Evolutionary conservation across 2,888 invertebrate genomes (phyloP).

Genomic region (Ashinkailepas kermadecensis): DNA sequence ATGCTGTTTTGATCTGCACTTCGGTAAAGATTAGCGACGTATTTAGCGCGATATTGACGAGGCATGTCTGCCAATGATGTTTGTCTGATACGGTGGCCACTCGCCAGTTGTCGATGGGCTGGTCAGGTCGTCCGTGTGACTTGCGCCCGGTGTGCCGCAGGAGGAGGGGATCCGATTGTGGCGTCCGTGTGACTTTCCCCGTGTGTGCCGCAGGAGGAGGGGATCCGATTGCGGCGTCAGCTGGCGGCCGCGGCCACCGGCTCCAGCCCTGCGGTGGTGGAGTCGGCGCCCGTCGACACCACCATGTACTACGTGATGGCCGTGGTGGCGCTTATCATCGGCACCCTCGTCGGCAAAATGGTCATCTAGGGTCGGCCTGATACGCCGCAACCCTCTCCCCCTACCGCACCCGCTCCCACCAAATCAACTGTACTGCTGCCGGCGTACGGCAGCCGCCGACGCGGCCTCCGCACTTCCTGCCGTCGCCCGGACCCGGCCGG

Average conservation of each 20-base stretch:
- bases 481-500: no score
- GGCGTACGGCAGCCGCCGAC: no score
- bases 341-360: conserved; percentile 29
- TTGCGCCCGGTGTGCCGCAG: not conserved
- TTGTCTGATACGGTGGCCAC: no score
- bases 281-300: not conserved
- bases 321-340: conserved; percentile 30
- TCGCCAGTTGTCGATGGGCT: no score
- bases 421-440: no score
- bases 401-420: not conserved
- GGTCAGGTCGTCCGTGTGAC: no score
- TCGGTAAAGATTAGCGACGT: no score
- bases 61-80: no score
- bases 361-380: conserved; percentile 11
- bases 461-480: no score
- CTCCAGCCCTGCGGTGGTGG: not conserved
- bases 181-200: no score
- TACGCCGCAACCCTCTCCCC: not conserved
- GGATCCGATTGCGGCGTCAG: conserved; percentile 10
- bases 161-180: conserved; percentile 19
- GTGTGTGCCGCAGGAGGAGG: conserved; percentile 8
- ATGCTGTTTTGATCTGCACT: no score
- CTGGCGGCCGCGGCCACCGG: not conserved
- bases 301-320: conserved; percentile 28
- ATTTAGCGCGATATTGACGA: no score